These are phyloP conservation scores for Drosophila sp. DNA, from an alignment of 1,140 invertebrate species.

Conservation along the genomic window DNA sequence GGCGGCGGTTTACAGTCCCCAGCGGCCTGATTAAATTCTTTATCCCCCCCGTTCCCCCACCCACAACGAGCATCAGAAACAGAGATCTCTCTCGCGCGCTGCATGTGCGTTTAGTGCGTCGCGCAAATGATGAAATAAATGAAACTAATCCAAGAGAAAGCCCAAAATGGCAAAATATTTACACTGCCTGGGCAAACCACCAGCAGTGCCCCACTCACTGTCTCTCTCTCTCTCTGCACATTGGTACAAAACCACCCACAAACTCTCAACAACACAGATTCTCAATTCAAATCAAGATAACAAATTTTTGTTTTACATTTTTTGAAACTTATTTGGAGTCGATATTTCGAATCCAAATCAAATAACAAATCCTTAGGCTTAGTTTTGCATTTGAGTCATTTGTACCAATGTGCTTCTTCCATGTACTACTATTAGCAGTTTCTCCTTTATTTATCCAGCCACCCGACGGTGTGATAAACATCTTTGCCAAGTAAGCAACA, in stretches of 20 bases:
- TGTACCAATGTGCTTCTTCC: constrained; percentile 5
- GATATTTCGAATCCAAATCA: not conserved
- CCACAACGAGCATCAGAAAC: constrained; percentile 25
- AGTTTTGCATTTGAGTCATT: constrained; percentile 1
- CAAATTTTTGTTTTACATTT: not conserved
- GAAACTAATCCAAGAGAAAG: constrained; percentile 81
- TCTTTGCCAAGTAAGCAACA: constrained; percentile 83
- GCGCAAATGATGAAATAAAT: constrained; percentile 80
- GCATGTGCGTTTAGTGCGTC: constrained; percentile 71
- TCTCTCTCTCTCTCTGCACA: constrained; percentile 34
- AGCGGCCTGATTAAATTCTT: constrained; percentile 79
- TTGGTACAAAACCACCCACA: constrained; percentile 15
- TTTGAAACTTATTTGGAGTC: not conserved
- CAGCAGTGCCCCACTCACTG: constrained; percentile 11
- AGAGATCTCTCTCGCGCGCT: constrained; percentile 26
- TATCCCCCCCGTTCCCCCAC: constrained; percentile 37
- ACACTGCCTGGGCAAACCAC: constrained; percentile 63
- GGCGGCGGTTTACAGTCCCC: constrained; percentile 70
- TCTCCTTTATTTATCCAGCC: constrained; percentile 33
- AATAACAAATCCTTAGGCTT: constrained; percentile 8
- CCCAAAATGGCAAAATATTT: constrained; percentile 79
- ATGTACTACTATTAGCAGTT: constrained; percentile 1
- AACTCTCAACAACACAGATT: not conserved
- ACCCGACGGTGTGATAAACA: constrained; percentile 75
- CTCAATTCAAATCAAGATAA: not conserved